Evolutionary conservation across 1,140 invertebrate species (phyloP), one percentile per base, ranked within the genome.

Genomic region (Ceratitis capitata): DNA sequence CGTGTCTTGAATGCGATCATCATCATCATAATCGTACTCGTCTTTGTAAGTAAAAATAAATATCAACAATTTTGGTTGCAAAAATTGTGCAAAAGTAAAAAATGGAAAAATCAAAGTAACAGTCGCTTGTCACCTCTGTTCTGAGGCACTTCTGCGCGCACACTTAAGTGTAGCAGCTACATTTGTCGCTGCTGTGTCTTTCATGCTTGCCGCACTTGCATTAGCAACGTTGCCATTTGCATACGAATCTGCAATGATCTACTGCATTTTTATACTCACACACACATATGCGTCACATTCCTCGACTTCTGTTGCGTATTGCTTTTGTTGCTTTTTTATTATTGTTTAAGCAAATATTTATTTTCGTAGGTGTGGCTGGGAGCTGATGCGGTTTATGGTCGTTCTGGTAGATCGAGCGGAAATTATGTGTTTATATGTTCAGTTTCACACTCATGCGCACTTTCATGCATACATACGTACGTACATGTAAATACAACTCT

Each of bases 361-460:
- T 78, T 78, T 78, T 78, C 61, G 69, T 78, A 78, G 69, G 69
- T 78, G 69, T 78, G 69, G 69, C 69, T 26, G 3, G 69, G 42
- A 39, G 69, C 69, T 26, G 3, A 74, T 42, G 69, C 29, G 69
- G 69, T 78, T 78, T 78, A 78, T 78, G 69, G 69, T 42, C 69
- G 69, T 78, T 78, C 69, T 45, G 69, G 69, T 78, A 78, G 19
- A 78, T 78, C 35, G 69, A 78, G 69, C 69, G 69, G 69, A 78
- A 78, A 78, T 45, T 78, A 47, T 78, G 35, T 78, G 69, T 78
- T 78, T 78, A 45, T 78, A 45, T 42, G 7, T 42, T 42, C 42
- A 78, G 7, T 45, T 23, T 45, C 39, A 26, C 58, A 74, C 0
- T 14, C 69, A 19, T n/a, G n/a, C 69, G 6, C 39, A 45, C 4